Conservation (phyloP, 2,797 vertebrate species). For the Amblyopsis hoosieri region DNA sequence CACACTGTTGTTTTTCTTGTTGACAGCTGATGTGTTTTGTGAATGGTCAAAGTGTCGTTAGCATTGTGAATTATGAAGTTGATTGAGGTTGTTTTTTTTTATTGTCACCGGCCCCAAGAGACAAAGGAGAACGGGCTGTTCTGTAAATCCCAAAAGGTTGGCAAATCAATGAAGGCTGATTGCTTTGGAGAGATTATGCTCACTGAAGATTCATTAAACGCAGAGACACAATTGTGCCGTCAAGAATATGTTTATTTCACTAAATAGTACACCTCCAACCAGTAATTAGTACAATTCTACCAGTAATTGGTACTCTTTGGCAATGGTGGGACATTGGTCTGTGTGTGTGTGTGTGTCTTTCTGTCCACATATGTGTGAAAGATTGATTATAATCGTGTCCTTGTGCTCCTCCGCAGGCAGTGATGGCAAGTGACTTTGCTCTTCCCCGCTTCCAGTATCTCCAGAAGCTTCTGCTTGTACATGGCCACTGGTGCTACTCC, state of each 20-base stretch:
- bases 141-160: slow-evolving; percentile 38
- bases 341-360: background rate
- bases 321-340: background rate
- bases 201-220: slow-evolving; percentile 43
- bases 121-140: slow-evolving; percentile 27
- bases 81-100: slow-evolving; percentile 20
- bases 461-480: slow-evolving; percentile 94
- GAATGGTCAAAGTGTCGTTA: slow-evolving; percentile 10
- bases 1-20: slow-evolving; percentile 39
- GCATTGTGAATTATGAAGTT: slow-evolving; percentile 38
- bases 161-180: slow-evolving; percentile 38
- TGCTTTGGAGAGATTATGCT: slow-evolving; percentile 47
- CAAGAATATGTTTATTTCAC: background rate
- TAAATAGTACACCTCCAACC: background rate
- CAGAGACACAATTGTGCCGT: background rate
- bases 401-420: slow-evolving; percentile 80
- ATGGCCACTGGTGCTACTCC: slow-evolving; percentile 98
- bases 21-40: slow-evolving; percentile 17
- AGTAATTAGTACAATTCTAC: background rate
- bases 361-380: background rate
- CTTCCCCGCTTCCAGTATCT: slow-evolving; percentile 91
- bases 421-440: slow-evolving; percentile 98
- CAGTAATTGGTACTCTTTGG: background rate
- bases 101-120: slow-evolving; percentile 29
- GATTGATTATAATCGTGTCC: slow-evolving; percentile 18